Evolutionary conservation across 2,797 vertebrate species (phyloP).

Genomic region (Florisuga fusca): DNA sequence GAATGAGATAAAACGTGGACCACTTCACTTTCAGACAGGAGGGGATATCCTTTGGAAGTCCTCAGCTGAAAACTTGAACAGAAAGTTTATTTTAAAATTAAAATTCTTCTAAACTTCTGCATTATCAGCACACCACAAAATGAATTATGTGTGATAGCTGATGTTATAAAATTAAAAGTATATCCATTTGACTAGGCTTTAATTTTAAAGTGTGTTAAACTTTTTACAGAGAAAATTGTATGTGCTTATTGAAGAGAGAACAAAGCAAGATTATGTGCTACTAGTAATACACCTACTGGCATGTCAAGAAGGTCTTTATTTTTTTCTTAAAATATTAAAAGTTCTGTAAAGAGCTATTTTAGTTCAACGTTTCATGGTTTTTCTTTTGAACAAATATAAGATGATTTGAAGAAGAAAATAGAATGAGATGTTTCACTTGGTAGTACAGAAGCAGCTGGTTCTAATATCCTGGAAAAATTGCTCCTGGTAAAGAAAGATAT

Average conservation of each 20-base stretch:
- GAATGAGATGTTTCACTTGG: not conserved
- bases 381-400: conserved; percentile 2
- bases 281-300: not conserved
- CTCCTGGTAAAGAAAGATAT: not conserved
- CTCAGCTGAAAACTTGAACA: not conserved
- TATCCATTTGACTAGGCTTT: not conserved
- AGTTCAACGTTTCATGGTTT: not conserved
- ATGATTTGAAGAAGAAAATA: not conserved
- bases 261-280: conserved; percentile 22
- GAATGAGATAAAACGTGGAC: not conserved
- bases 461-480: not conserved
- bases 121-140: not conserved
- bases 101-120: not conserved
- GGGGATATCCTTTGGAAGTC: not conserved
- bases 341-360: not conserved
- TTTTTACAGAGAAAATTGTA: not conserved
- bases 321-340: not conserved
- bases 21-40: not conserved
- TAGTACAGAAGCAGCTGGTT: not conserved
- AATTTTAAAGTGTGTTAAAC: not conserved
- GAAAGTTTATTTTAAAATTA: not conserved
- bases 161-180: conserved; percentile 6
- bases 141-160: not conserved
- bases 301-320: not conserved
- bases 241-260: not conserved